Base-by-base conservation (phyloP, 2,888 invertebrate genomes). In the Eugnorisma glareosa region DNA sequence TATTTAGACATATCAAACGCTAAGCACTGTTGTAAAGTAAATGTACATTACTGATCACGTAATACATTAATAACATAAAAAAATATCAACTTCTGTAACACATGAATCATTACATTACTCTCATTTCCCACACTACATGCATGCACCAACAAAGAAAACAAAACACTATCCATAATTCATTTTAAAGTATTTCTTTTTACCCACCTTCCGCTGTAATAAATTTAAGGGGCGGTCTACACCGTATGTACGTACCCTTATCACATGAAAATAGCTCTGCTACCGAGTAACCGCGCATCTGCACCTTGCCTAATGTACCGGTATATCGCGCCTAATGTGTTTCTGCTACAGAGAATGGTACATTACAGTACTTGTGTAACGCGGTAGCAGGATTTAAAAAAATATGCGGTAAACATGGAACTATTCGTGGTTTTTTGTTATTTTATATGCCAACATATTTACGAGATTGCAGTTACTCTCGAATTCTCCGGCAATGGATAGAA, bases 271-370 rank as follows among this genome's bases (percentile, higher is more conserved):
- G 89, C 86, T 87, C 82, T 77, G 72, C 75, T 82, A 81, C 78
- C 72, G 84, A 74, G 76, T 79, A 86, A 84, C 85, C 79, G 88
- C 86, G 87, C 92, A 91, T 91, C 91, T 92, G 91, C 91, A 91
- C 87, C 89, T 82, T 74, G 87, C 89, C 85, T 91, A 90, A 92
- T 91, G 91, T 91, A 90, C 79, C 92, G 89, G 88, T 85, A 84
- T 85, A 89, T 82, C 86, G 83, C 67, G 73, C 69, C 73, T 89
- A 90, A 91, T 91, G 90, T 89, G 88, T 90, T 91, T 90, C 88
- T 85, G 86, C 89, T 73, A 59, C 84, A 72, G 68, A 85, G 79
- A 85, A 82, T 75, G 54, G 70, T 80, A 75, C 67, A 77, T 78
- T 81, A 77, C 63, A n/a, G 66, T 59, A 78, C 64, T 74, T 66